Evolutionary conservation across 2,888 invertebrate genomes (phyloP).

Genomic region (Notodonta dromedarius): DNA sequence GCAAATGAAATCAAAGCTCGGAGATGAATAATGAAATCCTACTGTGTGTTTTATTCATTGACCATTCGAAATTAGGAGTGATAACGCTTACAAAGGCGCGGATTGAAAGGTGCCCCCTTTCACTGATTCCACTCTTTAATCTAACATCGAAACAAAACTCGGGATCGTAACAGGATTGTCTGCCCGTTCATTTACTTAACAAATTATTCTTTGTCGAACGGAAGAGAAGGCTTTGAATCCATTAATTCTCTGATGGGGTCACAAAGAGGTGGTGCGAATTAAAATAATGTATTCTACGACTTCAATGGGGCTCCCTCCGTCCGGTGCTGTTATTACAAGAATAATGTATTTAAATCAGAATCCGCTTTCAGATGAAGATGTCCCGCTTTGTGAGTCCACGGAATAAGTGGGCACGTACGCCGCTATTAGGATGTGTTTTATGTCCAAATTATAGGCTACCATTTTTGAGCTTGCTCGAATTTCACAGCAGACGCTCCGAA

Average conservation of each 20-base stretch:
- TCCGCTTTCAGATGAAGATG: slow-evolving; percentile 81
- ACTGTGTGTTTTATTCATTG: slow-evolving; percentile 75
- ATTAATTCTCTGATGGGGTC: slow-evolving; percentile 82
- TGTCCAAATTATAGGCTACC: slow-evolving; percentile 82
- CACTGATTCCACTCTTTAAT: slow-evolving; percentile 79
- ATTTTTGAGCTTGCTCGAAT: slow-evolving; percentile 76
- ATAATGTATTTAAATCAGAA: slow-evolving; percentile 83
- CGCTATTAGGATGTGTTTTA: slow-evolving; percentile 82
- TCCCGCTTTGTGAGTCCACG: slow-evolving; percentile 73
- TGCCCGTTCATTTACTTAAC: slow-evolving; percentile 83
- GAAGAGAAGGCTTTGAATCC: slow-evolving; percentile 83
- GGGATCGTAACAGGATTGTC: slow-evolving; percentile 80
- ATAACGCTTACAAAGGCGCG: slow-evolving; percentile 73
- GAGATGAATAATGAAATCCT: slow-evolving; percentile 71
- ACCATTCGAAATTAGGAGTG: slow-evolving; percentile 78
- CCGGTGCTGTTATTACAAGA: slow-evolving; percentile 82
- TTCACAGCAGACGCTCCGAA: slow-evolving; percentile 54
- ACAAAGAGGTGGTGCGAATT: slow-evolving; percentile 83
- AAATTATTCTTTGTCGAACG: slow-evolving; percentile 84
- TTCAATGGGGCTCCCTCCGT: slow-evolving; percentile 80
- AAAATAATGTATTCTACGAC: slow-evolving; percentile 83
- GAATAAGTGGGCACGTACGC: slow-evolving; percentile 83
- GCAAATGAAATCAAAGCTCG: slow-evolving; percentile 59
- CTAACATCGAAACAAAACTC: slow-evolving; percentile 81
- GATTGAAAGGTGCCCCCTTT: slow-evolving; percentile 73